phyloP scores from a whole-genome alignment of 2,113 vertebrate species.

The Salvelinus sp. region DNA sequence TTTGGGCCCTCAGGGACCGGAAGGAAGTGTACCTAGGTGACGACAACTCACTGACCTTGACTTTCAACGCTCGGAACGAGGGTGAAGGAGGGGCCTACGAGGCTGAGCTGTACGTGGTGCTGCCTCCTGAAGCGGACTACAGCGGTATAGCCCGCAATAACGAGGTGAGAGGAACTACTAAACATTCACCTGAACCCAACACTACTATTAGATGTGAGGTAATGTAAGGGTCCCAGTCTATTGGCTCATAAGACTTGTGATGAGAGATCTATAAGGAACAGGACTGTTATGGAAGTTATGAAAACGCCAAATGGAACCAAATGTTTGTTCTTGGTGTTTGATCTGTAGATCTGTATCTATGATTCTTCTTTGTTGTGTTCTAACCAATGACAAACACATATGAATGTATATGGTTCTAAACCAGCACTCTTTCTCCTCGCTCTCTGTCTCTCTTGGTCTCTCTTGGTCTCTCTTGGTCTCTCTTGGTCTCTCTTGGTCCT shows the following conservation, averaged over 20 bases:
- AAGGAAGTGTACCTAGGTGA: slow-evolving; percentile 84
- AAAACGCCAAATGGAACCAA: too few species aligned
- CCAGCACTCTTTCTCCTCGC: not conserved
- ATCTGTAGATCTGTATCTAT: too few species aligned
- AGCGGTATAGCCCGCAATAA: slow-evolving; percentile 85
- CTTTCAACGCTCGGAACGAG: slow-evolving; percentile 83
- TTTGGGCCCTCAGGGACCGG: slow-evolving; percentile 72
- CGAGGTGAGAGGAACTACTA: slow-evolving; percentile 70
- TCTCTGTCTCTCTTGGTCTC: not conserved
- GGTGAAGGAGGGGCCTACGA: slow-evolving; percentile 91
- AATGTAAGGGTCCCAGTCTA: too few species aligned
- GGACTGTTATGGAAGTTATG: too few species aligned
- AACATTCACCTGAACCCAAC: not conserved
- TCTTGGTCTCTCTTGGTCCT: too few species aligned
- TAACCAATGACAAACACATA: too few species aligned
- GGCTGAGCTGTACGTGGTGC: slow-evolving; percentile 83
- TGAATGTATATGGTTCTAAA: too few species aligned
- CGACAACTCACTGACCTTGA: slow-evolving; percentile 83
- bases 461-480: not conserved
- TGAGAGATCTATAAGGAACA: too few species aligned
- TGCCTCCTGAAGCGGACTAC: slow-evolving; percentile 86
- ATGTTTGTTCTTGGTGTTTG: too few species aligned
- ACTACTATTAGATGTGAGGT: too few species aligned
- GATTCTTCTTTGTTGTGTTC: too few species aligned
- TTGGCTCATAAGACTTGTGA: too few species aligned